These are phyloP conservation scores for Lepidurus couesii DNA, from an alignment of 1,140 invertebrate species.

Conservation along the genomic window DNA sequence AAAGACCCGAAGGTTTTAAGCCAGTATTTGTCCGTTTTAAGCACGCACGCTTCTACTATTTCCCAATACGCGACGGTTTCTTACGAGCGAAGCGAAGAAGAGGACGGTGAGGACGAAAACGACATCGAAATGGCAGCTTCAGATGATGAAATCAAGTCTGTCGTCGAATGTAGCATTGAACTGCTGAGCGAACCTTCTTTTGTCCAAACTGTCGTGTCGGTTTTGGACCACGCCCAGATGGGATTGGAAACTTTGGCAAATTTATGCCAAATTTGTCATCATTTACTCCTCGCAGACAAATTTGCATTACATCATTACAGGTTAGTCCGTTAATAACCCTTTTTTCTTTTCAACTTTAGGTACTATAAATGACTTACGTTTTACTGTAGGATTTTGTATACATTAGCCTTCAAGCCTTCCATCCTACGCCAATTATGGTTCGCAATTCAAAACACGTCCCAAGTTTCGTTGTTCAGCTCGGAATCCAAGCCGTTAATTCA, in stretches of 20 bases:
- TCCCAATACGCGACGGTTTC: not conserved
- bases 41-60: not conserved
- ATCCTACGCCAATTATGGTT: conserved; percentile 78
- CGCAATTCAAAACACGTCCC: conserved; percentile 44
- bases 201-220: conserved; percentile 55
- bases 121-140: not conserved
- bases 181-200: conserved; percentile 61
- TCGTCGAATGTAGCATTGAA: conserved; percentile 48
- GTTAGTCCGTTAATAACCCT: conserved; percentile 40
- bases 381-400: conserved; percentile 67
- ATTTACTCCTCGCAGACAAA: conserved; percentile 66
- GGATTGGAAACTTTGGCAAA: conserved; percentile 53
- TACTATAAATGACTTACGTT: not conserved
- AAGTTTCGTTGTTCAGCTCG: conserved; percentile 46
- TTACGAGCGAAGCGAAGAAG: not conserved
- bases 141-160: conserved; percentile 1
- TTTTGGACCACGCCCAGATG: conserved; percentile 55
- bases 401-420: conserved; percentile 72
- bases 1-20: not conserved
- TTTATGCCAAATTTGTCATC: conserved; percentile 69
- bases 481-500: conserved; percentile 58
- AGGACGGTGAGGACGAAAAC: not conserved
- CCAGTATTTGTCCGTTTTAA: not conserved
- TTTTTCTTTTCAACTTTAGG: not conserved
- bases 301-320: conserved; percentile 68